phyloP scores from a whole-genome alignment of 2,888 invertebrate species.

The Litoditis marina region DNA sequence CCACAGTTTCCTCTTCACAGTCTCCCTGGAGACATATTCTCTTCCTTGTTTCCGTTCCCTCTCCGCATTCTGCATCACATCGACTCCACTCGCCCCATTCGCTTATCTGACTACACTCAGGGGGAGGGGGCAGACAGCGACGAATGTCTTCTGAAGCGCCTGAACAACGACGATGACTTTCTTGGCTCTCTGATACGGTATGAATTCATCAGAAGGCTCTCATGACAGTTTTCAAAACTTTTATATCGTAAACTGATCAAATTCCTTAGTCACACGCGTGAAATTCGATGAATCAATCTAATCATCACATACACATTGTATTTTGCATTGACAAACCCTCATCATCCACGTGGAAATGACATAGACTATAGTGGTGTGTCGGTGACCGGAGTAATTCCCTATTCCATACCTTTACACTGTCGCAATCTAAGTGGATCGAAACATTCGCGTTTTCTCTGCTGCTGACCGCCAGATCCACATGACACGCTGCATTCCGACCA shows the following conservation, averaged over 20 bases:
- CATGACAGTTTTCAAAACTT: too few relatives aligned
- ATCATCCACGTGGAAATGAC: too few relatives aligned
- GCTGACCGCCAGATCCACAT: slow-evolving; percentile 34
- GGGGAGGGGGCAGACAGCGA: not conserved
- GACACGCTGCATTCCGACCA: slow-evolving; percentile 43
- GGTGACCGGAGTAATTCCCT: not conserved
- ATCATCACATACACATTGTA: too few relatives aligned
- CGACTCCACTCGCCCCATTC: slow-evolving; percentile 1
- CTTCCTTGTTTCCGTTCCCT: not conserved
- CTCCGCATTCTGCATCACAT: slow-evolving; percentile 2
- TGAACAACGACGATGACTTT: too few relatives aligned
- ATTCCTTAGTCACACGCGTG: too few relatives aligned
- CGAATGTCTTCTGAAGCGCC: not conserved
- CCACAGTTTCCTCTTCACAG: not conserved
- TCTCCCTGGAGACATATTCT: slow-evolving; percentile 1
- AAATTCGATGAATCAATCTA: too few relatives aligned
- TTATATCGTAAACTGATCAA: too few relatives aligned
- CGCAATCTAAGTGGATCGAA: slow-evolving; percentile 7
- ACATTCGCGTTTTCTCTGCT: slow-evolving; percentile 29
- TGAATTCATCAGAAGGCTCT: too few relatives aligned
- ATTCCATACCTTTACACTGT: slow-evolving; percentile 12
- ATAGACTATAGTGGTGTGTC: too few relatives aligned
- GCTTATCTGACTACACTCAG: not conserved
- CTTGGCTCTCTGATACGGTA: too few relatives aligned
- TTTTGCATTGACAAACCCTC: too few relatives aligned